Conservation (phyloP, 2,113 vertebrate genomes). For the Eublepharis macularius region DNA sequence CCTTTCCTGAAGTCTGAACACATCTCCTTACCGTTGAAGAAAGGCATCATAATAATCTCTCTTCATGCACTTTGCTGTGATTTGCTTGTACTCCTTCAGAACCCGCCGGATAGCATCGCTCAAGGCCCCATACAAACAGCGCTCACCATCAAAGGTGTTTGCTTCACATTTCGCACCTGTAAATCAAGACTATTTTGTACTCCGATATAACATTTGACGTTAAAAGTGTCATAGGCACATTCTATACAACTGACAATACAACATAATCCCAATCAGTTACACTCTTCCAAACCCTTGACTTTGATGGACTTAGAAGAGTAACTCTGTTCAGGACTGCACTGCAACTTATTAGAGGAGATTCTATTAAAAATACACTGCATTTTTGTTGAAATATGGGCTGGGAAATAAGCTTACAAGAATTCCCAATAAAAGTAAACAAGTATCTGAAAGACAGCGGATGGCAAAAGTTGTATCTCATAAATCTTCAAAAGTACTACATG, state of each 20-base stretch:
- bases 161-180: constrained; percentile 93
- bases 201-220: neutral
- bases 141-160: constrained; percentile 95
- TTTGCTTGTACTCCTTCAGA: constrained; percentile 93
- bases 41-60: constrained; percentile 91
- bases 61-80: constrained; percentile 88
- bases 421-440: neutral
- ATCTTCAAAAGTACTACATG: neutral
- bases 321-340: no score
- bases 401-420: neutral
- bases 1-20: neutral
- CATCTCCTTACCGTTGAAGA: constrained; percentile 83
- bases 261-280: no score
- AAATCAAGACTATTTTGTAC: neutral
- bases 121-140: constrained; percentile 91
- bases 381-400: neutral
- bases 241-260: neutral
- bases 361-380: neutral
- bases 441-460: neutral
- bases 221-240: neutral
- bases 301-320: no score
- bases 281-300: no score
- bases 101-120: constrained; percentile 88
- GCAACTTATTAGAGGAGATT: neutral
- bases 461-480: neutral